Conservation (phyloP, 2,888 invertebrate genomes). For the Hetaerina titia region DNA sequence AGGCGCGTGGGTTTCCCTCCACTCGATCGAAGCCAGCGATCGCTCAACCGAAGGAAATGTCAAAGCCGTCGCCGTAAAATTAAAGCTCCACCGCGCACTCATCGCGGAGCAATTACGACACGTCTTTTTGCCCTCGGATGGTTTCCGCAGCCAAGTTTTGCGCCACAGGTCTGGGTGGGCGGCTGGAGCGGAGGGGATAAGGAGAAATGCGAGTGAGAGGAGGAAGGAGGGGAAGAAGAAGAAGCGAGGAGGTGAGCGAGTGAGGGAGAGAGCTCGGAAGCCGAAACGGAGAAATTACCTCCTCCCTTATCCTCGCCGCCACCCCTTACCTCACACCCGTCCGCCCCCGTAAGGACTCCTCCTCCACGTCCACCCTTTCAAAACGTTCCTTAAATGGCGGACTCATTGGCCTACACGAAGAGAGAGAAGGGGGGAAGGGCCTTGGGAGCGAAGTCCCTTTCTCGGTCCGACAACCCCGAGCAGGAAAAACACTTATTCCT, state of each 20-base stretch:
- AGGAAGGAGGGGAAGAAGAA: not conserved
- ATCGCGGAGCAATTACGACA: slow-evolving; percentile 24
- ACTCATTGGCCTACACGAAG: too few species aligned
- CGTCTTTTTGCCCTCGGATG: slow-evolving; percentile 7
- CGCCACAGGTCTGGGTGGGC: not conserved
- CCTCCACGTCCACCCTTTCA: not conserved
- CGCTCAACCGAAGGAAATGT: not conserved
- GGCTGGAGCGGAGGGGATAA: not conserved
- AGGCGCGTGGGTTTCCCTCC: not conserved
- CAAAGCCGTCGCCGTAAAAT: not conserved
- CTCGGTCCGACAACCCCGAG: not conserved
- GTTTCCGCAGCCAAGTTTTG: not conserved
- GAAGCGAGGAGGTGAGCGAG: not conserved
- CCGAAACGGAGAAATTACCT: not conserved
- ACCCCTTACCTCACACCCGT: not conserved
- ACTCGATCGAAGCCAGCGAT: not conserved
- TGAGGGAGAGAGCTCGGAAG: not conserved
- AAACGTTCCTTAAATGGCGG: not conserved
- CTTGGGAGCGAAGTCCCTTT: not conserved
- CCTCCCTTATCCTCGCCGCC: not conserved
- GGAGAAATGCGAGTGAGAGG: not conserved
- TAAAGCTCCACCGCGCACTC: not conserved
- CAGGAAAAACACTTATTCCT: slow-evolving; percentile 22
- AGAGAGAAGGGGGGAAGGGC: not conserved
- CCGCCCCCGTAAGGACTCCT: not conserved